Percentiles rank a stretch among this genome's conserved stretches.
Conservation (phyloP, 2,888 invertebrate genomes). For the Zhuqinia jingwanae region DNA sequence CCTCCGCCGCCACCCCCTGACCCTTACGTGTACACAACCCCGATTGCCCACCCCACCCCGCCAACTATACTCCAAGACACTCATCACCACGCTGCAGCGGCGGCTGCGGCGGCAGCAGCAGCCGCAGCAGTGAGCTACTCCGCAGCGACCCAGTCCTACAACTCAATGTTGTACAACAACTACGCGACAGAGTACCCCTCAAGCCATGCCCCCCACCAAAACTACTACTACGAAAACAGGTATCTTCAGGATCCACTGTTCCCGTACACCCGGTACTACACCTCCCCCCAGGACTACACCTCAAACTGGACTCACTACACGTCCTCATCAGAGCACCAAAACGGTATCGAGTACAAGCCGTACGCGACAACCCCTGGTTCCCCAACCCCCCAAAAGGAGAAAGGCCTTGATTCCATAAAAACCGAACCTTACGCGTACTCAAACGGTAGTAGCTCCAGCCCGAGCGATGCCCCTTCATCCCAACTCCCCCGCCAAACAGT, state of each 20-base stretch:
- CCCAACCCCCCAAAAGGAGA: slow-evolving; percentile 32
- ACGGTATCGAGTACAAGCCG: slow-evolving; percentile 80
- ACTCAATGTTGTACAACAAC: slow-evolving; percentile 80
- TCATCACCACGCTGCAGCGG: slow-evolving; percentile 51
- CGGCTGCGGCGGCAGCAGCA: slow-evolving; percentile 82
- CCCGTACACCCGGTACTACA: slow-evolving; percentile 93
- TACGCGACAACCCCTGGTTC: slow-evolving; percentile 36
- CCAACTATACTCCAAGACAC: slow-evolving; percentile 40
- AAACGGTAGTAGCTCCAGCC: slow-evolving; percentile 64
- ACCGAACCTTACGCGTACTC: slow-evolving; percentile 66
- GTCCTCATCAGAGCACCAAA: no score
- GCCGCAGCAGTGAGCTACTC: slow-evolving; percentile 91
- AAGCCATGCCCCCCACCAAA: slow-evolving; percentile 86
- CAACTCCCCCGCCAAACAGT: slow-evolving; percentile 90
- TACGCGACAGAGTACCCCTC: slow-evolving; percentile 81
- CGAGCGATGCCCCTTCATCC: slow-evolving; percentile 20
- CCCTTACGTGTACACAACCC: slow-evolving; percentile 18
- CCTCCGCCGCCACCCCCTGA: slow-evolving; percentile 50
- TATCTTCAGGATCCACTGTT: slow-evolving; percentile 93
- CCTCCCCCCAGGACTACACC: slow-evolving; percentile 82
- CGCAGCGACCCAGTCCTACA: slow-evolving; percentile 85
- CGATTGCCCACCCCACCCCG: slow-evolving; percentile 31
- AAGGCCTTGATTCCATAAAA: slow-evolving; percentile 52
- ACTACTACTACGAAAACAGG: slow-evolving; percentile 85
- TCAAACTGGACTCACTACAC: slow-evolving; percentile 80